Evolutionary conservation across 1,140 invertebrate genomes (phyloP).

Genomic region (Agrypnia vestita): DNA sequence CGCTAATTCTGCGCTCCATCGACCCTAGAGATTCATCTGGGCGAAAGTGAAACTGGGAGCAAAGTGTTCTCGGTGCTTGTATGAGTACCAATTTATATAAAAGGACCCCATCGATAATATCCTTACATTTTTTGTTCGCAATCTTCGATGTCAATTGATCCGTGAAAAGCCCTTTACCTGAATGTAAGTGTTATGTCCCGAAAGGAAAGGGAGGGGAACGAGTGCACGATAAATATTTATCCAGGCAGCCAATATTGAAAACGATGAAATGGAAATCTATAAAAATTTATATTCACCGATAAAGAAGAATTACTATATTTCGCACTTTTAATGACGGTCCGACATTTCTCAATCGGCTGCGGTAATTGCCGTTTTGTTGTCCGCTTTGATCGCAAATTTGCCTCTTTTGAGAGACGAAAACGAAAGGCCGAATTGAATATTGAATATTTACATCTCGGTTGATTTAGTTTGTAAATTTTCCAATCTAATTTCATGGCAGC

Average conservation of each 20-base stretch:
- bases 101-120: conserved; percentile 33
- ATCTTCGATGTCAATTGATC: conserved; percentile 52
- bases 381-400: conserved; percentile 36
- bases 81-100: conserved; percentile 50
- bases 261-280: conserved; percentile 21
- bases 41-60: conserved; percentile 3
- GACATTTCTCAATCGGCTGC: conserved; percentile 6
- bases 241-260: conserved; percentile 35
- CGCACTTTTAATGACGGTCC: conserved; percentile 12
- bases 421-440: conserved; percentile 17
- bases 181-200: conserved; percentile 31
- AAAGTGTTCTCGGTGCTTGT: conserved; percentile 29
- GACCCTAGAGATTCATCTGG: neutral
- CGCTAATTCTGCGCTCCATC: too few species aligned
- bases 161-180: conserved; percentile 44
- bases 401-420: conserved; percentile 22
- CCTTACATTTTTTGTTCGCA: conserved; percentile 43
- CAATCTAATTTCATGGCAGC: conserved; percentile 34
- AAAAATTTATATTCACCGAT: conserved; percentile 26
- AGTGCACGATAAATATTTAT: conserved; percentile 45
- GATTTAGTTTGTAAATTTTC: conserved; percentile 38
- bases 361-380: conserved; percentile 16
- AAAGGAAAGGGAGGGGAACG: neutral
- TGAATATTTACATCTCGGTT: conserved; percentile 39
- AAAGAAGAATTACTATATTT: conserved; percentile 19